A percentile compares a stretch with the other conserved stretches of the same genome.
Conservation (phyloP, 2,888 invertebrate species). For the Smittia aterrima region DNA sequence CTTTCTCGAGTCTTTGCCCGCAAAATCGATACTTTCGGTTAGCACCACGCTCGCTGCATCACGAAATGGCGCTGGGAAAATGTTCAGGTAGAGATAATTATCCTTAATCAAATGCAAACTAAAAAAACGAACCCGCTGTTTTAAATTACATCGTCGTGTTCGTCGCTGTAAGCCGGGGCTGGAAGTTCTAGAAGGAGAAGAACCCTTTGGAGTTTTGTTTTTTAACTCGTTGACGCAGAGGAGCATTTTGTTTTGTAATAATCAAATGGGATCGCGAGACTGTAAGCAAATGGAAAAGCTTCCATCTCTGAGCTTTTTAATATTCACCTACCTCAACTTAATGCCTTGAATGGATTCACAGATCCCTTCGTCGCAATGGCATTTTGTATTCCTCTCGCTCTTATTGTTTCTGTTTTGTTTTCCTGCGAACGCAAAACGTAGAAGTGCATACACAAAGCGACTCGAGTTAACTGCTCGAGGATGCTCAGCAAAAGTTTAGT, state of each 20-base stretch:
- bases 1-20: neutral
- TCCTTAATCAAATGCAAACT: conserved; percentile 23
- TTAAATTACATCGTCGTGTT: conserved; percentile 3
- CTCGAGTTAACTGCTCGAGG: too few relatives aligned
- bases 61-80: conserved; percentile 1
- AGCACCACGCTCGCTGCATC: neutral
- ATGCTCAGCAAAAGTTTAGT: neutral
- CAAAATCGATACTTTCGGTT: neutral
- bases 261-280: too few relatives aligned
- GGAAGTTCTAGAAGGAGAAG: neutral
- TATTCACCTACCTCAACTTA: too few relatives aligned
- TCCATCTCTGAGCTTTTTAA: too few relatives aligned
- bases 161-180: neutral
- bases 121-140: conserved; percentile 10
- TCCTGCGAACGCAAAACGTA: too few relatives aligned
- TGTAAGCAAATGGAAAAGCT: too few relatives aligned
- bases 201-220: conserved; percentile 13
- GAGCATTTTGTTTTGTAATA: neutral
- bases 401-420: too few relatives aligned
- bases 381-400: too few relatives aligned
- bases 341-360: too few relatives aligned
- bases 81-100: conserved; percentile 11
- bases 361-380: too few relatives aligned
- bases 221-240: neutral
- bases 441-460: too few relatives aligned